phyloP scores from a whole-genome alignment of 2,797 vertebrate genomes.

The Tinamus major region DNA sequence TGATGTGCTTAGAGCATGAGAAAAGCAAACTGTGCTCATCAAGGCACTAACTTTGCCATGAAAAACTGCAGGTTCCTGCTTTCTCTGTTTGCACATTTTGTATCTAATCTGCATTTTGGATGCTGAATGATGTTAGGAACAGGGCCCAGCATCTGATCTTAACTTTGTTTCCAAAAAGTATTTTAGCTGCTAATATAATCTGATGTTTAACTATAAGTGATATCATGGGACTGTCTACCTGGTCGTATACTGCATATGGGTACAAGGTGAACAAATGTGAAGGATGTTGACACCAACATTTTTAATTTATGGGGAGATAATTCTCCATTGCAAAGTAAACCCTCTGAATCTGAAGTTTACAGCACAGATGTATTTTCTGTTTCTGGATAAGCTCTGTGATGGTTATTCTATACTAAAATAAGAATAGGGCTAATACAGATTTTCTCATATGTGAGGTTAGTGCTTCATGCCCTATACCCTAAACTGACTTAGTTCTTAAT shows the following conservation, averaged over 20 bases:
- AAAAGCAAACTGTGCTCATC: neutral
- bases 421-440: neutral
- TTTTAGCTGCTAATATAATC: neutral
- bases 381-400: neutral
- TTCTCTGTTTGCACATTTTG: neutral
- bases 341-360: neutral
- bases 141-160: neutral
- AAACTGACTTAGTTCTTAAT: neutral
- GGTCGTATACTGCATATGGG: neutral
- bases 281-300: neutral
- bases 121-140: neutral
- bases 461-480: neutral
- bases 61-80: neutral
- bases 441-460: neutral
- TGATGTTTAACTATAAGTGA: neutral
- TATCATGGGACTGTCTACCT: neutral
- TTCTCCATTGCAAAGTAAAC: neutral
- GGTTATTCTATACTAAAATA: neutral
- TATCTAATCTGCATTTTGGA: neutral
- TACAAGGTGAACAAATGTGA: neutral
- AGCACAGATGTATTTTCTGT: neutral
- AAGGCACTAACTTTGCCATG: neutral
- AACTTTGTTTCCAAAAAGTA: neutral
- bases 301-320: neutral
- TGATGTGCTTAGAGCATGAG: neutral